A percentile compares a stretch with the other conserved stretches of the same genome.
Conservation (phyloP, 2,797 vertebrate genomes). For the Octomys mimax region DNA sequence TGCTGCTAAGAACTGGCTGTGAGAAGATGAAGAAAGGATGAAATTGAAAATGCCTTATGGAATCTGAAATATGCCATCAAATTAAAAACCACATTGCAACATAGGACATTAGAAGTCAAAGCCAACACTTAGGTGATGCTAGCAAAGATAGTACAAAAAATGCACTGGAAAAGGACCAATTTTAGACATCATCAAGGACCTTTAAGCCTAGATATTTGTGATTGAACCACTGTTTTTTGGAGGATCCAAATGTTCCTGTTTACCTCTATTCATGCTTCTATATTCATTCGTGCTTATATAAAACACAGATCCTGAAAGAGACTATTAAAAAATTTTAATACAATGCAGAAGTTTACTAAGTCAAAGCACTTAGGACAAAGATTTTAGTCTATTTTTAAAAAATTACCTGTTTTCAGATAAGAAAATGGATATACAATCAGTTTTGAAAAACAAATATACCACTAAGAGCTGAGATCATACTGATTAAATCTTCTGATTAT, state of each 20-base stretch:
- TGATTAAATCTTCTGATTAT: neutral
- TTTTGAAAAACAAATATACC: neutral
- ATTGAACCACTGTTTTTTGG: neutral
- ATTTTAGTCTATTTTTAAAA: neutral
- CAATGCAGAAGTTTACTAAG: neutral
- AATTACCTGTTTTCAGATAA: neutral
- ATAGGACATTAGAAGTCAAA: neutral
- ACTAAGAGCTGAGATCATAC: neutral
- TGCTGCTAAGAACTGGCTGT: neutral
- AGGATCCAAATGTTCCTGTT: neutral
- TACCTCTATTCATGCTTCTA: neutral
- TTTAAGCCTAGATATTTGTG: neutral
- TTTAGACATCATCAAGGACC: neutral
- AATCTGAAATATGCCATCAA: neutral
- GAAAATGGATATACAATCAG: neutral
- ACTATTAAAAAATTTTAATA: neutral
- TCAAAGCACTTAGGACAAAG: neutral
- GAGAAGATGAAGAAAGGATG: neutral
- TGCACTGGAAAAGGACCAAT: neutral
- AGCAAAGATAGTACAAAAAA: neutral
- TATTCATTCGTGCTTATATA: neutral
- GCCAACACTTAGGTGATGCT: too few relatives aligned
- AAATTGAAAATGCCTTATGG: neutral
- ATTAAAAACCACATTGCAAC: neutral
- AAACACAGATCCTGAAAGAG: neutral